Evolutionary conservation across 2,888 invertebrate species (phyloP).

Genomic region (Leptopilina myrica): DNA sequence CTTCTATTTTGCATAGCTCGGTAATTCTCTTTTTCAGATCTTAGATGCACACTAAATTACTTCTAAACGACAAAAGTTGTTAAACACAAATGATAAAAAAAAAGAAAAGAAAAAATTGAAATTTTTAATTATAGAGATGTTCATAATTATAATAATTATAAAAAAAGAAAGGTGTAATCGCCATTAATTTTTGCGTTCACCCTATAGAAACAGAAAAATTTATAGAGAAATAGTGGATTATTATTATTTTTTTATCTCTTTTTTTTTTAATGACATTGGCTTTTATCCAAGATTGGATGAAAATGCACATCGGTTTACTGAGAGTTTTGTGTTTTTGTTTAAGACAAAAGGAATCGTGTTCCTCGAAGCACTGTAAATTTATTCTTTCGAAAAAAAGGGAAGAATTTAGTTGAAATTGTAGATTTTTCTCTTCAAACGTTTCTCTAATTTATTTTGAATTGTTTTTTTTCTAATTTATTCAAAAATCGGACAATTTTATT

Average conservation of each 20-base stretch:
- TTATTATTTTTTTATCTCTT: slow-evolving; percentile 60
- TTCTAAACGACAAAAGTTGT: slow-evolving; percentile 66
- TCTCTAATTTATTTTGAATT: neutral
- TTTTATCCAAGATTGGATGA: slow-evolving; percentile 61
- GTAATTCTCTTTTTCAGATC: slow-evolving; percentile 72
- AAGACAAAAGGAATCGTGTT: slow-evolving; percentile 8
- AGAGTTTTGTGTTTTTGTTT: slow-evolving; percentile 8
- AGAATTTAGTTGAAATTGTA: neutral
- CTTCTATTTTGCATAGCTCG: slow-evolving; percentile 76
- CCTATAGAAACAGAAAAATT: slow-evolving; percentile 59
- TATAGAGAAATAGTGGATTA: slow-evolving; percentile 68
- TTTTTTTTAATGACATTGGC: slow-evolving; percentile 67
- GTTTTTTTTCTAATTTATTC: no score
- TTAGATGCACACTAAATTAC: slow-evolving; percentile 73
- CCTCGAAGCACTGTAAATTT: slow-evolving; percentile 6
- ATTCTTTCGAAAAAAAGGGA: neutral
- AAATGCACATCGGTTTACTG: slow-evolving; percentile 51
- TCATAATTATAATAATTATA: slow-evolving; percentile 53
- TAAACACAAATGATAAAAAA: slow-evolving; percentile 59
- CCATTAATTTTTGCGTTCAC: slow-evolving; percentile 61
- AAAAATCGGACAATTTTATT: no score
- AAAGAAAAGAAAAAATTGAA: no score
- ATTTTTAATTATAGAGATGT: slow-evolving; percentile 63
- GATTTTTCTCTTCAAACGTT: neutral
- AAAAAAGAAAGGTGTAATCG: slow-evolving; percentile 53